Evolutionary conservation across 2,888 invertebrate genomes (phyloP), one percentile per base, ranked within the genome.

Genomic region (Phytoseiulus persimilis): DNA sequence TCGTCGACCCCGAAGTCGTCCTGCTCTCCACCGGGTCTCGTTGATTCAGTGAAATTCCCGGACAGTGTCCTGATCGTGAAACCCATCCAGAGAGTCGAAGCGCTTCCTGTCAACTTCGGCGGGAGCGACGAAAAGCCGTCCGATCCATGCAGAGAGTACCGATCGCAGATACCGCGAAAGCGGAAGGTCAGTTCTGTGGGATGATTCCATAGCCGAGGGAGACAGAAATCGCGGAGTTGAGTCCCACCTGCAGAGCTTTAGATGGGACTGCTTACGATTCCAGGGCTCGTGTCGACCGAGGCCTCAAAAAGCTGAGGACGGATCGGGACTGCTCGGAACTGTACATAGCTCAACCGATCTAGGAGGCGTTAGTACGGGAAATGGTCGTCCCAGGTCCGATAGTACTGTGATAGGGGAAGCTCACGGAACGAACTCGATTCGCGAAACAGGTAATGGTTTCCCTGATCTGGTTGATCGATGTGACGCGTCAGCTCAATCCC

Each of bases 81-180:
- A 45, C 87, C 87, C 1, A 87, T 87, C 5, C 87, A 87, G 18
- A 87, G 33, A 87, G 87, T 87, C n/a, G 87, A 87, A 33, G 87
- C 87, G 14, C 32, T 87, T 11, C 32, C 87, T 14, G 32, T 87
- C 32, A n/a, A 14, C 33, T 87, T 39, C 18, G 87, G 87, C 11
- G 87, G n/a, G 11, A 5, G 6, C 33, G 1, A 33, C 0, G 39
- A 33, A 9, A 33, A 23, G 18, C 87, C 87, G 14, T 87, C 87
- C 33, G 33, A 32, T 33, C 33, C 87, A 11, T 5, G 23, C 9
- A 23, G 33, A 32, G 28, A 11, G 14, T 23, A 65, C 6, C 87
- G 11, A 9, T 87, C 87, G 33, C 18, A 45, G 23, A 87, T 87
- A n/a, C 87, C 87, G 31, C 32, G 87, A 33, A 39, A 9, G 6